Evolutionary conservation across 2,113 vertebrate genomes (phyloP), one percentile per base, ranked within the genome.

Genomic region (Neolamprologus cancellatus): DNA sequence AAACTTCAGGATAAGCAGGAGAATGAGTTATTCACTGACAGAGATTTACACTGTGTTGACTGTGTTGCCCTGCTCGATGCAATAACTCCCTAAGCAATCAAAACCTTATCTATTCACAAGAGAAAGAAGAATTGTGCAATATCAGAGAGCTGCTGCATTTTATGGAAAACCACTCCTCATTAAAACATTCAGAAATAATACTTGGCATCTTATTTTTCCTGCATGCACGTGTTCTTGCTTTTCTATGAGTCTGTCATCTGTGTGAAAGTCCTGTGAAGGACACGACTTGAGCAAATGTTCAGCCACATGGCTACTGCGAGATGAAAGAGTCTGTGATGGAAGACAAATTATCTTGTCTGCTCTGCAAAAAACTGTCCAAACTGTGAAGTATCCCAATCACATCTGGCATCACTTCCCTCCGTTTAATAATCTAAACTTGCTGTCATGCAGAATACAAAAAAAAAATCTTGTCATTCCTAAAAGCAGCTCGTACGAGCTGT

Each of bases 351-450:
- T 93, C 90, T 92, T 87, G 90, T 90, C 89, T 87, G 81, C 78
- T 11, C 83, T 88, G 81, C 54, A 3, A 36, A 46, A 88, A 90
- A 90, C 86, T 85, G 90, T 82, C 81, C 88, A 64, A 92, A 89
- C 85, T 79, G 90, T 90, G 87, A 93, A 89, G 52, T 92, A 87
- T 90, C 83, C 81, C 76, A 20, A 84, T 85, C 90, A 90, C 94
- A 96, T 95, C 90, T 95, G 93, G 79, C 78, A 93, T 66, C 84
- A 91, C 91, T 95, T 96, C 88, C 79, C 87, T 82, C 39, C 14
- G 4, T 81, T 34, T 79, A 87, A 88, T 92, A 94, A 91, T 90
- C 87, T 89, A 88, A 92, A 92, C 83, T 84, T 52, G 80, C 86
- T 81, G 91, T 95, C 93, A 94, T 84, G 88, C 39, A 83, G 61